Percentiles rank a stretch among this genome's conserved stretches.
Conservation (phyloP, 2,888 invertebrate genomes). For the Ennomos fuscantarius region DNA sequence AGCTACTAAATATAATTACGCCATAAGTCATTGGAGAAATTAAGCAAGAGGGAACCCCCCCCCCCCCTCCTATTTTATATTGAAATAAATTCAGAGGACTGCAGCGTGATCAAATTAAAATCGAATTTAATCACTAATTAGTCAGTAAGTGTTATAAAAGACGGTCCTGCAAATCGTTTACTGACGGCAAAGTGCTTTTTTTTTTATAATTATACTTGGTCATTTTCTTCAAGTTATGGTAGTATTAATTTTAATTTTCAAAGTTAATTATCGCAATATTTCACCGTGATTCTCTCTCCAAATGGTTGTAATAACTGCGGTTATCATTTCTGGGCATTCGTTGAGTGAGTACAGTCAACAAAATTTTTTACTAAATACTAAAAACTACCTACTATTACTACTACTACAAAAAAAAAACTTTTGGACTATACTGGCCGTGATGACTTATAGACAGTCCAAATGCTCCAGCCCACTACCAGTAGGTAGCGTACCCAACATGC, state of each 20-base stretch:
- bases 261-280: constrained; percentile 23
- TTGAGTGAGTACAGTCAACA: background rate
- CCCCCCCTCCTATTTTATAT: no score
- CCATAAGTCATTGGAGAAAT: no score
- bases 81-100: constrained; percentile 4
- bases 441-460: no score
- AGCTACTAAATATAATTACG: no score
- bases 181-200: constrained; percentile 13
- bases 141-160: constrained; percentile 12
- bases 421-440: no score
- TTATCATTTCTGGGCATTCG: constrained; percentile 1
- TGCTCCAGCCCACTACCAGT: no score
- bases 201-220: constrained; percentile 20
- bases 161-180: constrained; percentile 7
- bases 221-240: constrained; percentile 21
- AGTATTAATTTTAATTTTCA: constrained; percentile 25
- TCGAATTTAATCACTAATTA: constrained; percentile 13
- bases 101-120: constrained; percentile 12
- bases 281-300: constrained; percentile 6
- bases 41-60: no score
- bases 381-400: no score
- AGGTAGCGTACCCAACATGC: no score
- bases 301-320: constrained; percentile 18
- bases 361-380: no score
- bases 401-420: no score